Evolutionary conservation across 2,797 vertebrate species (phyloP), one percentile per base, ranked within the genome.

Genomic region (Hozukius guyotensis): DNA sequence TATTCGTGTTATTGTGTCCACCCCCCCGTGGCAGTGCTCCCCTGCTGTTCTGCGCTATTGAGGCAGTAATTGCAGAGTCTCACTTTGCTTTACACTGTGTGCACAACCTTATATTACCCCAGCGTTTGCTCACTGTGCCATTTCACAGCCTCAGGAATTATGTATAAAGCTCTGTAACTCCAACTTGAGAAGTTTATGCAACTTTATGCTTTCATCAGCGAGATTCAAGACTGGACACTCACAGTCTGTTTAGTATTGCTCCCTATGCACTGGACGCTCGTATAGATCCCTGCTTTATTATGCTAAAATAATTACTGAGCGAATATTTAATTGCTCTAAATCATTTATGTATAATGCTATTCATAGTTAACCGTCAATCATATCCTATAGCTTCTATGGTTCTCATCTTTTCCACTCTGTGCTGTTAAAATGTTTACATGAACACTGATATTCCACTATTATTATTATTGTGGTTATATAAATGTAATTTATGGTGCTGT

Each of bases 121-220:
- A 1, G 52, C 70, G 10, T 78, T 82, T 75, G 84, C 92, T 69
- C 81, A 24, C 66, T 34, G 79, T 79, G 85, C 57, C 82, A 20
- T 82, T 88, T 86, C 66, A 79, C 83, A 72, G 86, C 89, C 83
- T 77, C 60, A 59, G 83, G 88, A 90, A 85, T 88, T 78, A 88
- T 85, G 82, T 75, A 77, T 78, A 81, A 76, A 42, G 67, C 76
- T 77, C 22, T n/a, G 65, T n/a, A 86, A 75, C 65, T 65, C 60
- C 12, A 71, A 89, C 70, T 83, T 67, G 20, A 69, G 42, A 77
- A 89, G 72, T 86, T 89, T 32, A 34, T 72, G 76, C 61, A 77
- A 78, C 81, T 70, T 81, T 81, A 8, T 80, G 87, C 82, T 79
- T 88, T 78, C 81, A 78, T 91, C 89, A 89, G 84, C 85, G 2